Evolutionary conservation across 2,113 vertebrate species (phyloP), one percentile per base, ranked within the genome.

Genomic region (Hipposideros armiger): DNA sequence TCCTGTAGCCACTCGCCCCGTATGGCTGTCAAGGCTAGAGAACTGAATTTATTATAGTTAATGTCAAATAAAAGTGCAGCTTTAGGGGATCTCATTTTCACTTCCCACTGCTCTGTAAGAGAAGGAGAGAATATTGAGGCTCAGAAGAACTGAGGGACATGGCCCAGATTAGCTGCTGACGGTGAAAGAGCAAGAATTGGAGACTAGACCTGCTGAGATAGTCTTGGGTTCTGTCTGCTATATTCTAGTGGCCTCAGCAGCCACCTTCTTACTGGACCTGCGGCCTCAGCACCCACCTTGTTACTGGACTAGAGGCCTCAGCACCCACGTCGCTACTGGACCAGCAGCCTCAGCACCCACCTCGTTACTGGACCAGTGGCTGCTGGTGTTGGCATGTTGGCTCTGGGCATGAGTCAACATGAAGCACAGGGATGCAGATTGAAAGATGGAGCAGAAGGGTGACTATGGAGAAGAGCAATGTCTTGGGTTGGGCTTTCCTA

Each of bases 301-400:
- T 36, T 36, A 9, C 32, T 28, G 22, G 47, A 11, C n/a, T 11
- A 24, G 47, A n/a, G 32, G 6, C n/a, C 36, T 36, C 36, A 2
- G 11, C 2, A 7, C n/a, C 17, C 64, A 11, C 22, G 8, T 40
- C 3, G 4, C 26, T 36, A 9, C 32, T 28, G 22, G 47, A 11
- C n/a, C 17, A 24, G 47, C 36, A 36, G 3, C 28, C 28, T 24
- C 36, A 2, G 11, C 2, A 7, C n/a, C 17, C 64, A 11, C 22
- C 14, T 40, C 3, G 4, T 36, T 36, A 9, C 32, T 28, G 22
- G 47, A 11, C n/a, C 17, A 24, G 47, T n/a, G 32, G 6, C n/a
- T 26, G 5, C n/a, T 5, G 0, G 58, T 10, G 2, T 17, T 4
- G n/a, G 16, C 62, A 15, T 15, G 11, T 2, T 28, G 36, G 36